Base-by-base conservation (phyloP, 2,888 invertebrate species). In the Catonia carolina region DNA sequence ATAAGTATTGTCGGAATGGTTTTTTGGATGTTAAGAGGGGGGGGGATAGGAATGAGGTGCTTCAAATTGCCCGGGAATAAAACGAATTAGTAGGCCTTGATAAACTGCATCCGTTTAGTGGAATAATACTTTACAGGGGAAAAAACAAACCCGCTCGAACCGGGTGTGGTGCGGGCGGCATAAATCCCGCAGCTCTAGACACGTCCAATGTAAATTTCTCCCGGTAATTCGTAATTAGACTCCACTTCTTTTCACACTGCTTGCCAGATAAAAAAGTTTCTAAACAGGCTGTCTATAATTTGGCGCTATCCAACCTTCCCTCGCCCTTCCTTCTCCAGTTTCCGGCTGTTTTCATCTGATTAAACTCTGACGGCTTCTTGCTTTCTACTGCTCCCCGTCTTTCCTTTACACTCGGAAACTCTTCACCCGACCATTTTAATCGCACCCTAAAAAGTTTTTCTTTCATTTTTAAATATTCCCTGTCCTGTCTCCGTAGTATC, bases 171-270 rank as follows among this genome's bases (percentile, higher is more conserved):
- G 45, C 10, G 45, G 45, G 45, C 22, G 27, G 14, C 53, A 53
- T 53, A 53, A 53, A 53, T 53, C 53, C 23, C 23, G 50, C 37
- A 31, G 31, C 17, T 35, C 42, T 53, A 42, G 56, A 56, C 51
- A 47, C 42, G 47, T 23, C 20, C 51, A 42, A 51, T 51, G 48
- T 45, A 58, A 52, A 58, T 58, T 58, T 53, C 53, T 35, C 39
- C 22, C 50, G 22, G 58, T 41, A 58, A 49, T 58, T 54, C 41
- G 58, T 58, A 58, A 58, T 58, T 58, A 58, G 58, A 53, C 49
- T n/a, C n/a, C 42, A 27, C 53, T 50, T 58, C 50, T 49, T 42
- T 45, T 53, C 53, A 27, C 22, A 17, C 17, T 23, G 23, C 35
- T 23, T 42, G 42, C 20, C 23, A 42, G 53, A 53, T 53, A 58